These are phyloP conservation scores for Enteromius mattozi DNA, from an alignment of 2,797 vertebrate genomes.

Conservation along the genomic window DNA sequence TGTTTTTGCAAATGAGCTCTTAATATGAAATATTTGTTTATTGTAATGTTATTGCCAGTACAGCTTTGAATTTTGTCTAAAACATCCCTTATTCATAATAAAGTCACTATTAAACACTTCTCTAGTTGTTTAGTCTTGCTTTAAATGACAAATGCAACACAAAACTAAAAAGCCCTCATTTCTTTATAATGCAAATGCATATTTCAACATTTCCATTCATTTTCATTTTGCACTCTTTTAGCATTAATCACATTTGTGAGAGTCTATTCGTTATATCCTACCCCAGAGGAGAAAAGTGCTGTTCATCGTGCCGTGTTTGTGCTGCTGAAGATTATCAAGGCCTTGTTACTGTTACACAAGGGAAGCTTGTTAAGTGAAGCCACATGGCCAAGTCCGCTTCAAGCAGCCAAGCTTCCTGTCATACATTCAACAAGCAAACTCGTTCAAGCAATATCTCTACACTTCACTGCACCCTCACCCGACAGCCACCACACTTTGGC, in stretches of 20 bases:
- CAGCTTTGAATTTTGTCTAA: not conserved
- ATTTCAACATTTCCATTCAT: not conserved
- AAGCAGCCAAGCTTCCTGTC: conserved; percentile 36
- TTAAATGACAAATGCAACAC: not conserved
- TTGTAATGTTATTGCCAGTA: not conserved
- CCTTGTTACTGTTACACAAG: conserved; percentile 32
- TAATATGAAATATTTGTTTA: not conserved
- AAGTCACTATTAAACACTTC: not conserved
- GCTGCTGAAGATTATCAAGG: conserved; percentile 42
- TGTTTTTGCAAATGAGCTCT: no score
- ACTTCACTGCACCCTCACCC: conserved; percentile 20
- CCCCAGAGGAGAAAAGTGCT: conserved; percentile 39
- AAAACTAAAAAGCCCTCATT: not conserved
- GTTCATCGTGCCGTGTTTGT: conserved; percentile 19
- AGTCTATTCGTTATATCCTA: conserved; percentile 3
- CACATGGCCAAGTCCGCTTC: conserved; percentile 21
- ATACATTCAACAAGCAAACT: conserved; percentile 36
- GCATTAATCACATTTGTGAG: not conserved
- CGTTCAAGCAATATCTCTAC: conserved; percentile 30
- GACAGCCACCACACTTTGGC: conserved; percentile 25
- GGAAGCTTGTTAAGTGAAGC: conserved; percentile 49
- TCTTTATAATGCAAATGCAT: not conserved
- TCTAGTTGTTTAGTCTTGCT: not conserved
- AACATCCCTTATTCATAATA: not conserved
- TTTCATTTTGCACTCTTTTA: not conserved